Evolutionary conservation across 2,797 vertebrate genomes (phyloP).

Genomic region (Platalea minor): DNA sequence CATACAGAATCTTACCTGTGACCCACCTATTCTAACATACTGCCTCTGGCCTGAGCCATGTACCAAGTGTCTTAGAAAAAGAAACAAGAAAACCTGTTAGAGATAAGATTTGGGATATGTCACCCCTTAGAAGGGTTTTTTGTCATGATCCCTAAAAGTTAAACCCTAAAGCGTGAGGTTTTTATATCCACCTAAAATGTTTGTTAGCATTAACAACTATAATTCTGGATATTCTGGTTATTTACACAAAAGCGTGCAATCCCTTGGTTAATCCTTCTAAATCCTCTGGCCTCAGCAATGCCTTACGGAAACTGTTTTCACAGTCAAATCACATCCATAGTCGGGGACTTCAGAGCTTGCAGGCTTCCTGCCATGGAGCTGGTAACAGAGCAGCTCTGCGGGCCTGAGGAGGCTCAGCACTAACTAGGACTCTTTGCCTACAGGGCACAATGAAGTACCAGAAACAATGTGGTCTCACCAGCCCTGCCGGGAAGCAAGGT

Average conservation of each 20-base stretch:
- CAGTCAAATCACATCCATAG: background rate
- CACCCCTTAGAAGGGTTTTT: background rate
- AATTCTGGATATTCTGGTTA: constrained; percentile 9
- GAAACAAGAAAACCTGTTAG: background rate
- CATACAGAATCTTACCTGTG: background rate
- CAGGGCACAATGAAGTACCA: background rate
- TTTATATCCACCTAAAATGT: background rate
- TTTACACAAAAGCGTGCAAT: background rate
- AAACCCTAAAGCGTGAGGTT: background rate
- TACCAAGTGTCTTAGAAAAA: background rate
- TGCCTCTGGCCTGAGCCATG: background rate
- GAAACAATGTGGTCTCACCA: background rate
- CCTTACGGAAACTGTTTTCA: background rate
- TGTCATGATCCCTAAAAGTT: background rate
- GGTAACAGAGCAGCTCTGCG: background rate
- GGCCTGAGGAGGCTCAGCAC: background rate
- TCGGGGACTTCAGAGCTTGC: background rate
- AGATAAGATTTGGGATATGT: background rate
- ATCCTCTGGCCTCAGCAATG: background rate
- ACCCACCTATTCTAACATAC: background rate
- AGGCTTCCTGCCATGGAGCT: background rate
- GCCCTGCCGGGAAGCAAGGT: background rate
- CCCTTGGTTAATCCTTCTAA: constrained; percentile 20
- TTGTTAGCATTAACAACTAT: background rate
- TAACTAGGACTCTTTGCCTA: background rate